Evolutionary conservation across 2,113 vertebrate genomes (phyloP).

Genomic region (Cyprinodon brontotheroides): DNA sequence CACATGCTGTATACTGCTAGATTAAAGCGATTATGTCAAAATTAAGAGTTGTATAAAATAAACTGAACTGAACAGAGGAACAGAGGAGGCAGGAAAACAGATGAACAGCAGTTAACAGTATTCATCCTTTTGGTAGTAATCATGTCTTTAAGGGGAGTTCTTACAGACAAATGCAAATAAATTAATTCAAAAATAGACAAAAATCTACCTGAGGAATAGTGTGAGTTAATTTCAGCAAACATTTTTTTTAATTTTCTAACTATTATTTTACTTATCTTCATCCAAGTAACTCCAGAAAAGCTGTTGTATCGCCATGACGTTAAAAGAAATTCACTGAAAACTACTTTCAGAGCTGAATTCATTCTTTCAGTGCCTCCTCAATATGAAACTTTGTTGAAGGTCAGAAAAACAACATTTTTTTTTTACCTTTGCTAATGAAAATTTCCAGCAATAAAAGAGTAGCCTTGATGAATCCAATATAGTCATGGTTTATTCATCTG

Average conservation of each 20-base stretch:
- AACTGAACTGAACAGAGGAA: too few species aligned
- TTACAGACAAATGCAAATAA: not conserved
- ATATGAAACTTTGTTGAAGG: not conserved
- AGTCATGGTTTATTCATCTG: not conserved
- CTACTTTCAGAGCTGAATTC: not conserved
- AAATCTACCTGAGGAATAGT: not conserved
- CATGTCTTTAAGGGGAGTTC: too few species aligned
- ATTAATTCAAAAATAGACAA: not conserved
- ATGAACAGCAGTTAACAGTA: too few species aligned
- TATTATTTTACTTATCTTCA: not conserved
- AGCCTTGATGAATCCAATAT: conserved; percentile 2
- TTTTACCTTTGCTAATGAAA: not conserved
- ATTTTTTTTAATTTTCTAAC: not conserved
- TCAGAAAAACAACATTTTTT: not conserved
- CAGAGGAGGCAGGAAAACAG: too few species aligned
- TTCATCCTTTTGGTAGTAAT: too few species aligned
- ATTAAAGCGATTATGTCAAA: too few species aligned
- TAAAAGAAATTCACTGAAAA: not conserved
- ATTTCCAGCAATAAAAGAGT: conserved; percentile 8
- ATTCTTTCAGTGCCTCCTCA: not conserved
- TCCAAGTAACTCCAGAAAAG: not conserved
- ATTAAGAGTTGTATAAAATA: too few species aligned
- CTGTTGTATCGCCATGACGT: not conserved
- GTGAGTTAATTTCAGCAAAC: not conserved
- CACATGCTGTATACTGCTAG: too few species aligned